Conservation (phyloP, 2,113 vertebrate genomes). For the Bucco capensis region DNA sequence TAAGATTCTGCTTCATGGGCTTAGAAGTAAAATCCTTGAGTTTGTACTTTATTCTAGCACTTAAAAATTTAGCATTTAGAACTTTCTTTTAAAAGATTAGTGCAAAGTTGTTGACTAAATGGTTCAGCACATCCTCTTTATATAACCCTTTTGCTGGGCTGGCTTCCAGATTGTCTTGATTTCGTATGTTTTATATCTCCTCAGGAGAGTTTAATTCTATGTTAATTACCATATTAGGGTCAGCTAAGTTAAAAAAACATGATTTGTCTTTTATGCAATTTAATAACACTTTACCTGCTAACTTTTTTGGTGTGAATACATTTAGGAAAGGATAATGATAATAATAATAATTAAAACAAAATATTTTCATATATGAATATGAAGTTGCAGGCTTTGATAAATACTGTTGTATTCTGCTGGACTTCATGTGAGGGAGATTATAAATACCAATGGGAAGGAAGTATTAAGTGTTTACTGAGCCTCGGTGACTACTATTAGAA, state of each 20-base stretch:
- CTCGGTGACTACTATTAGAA: not conserved
- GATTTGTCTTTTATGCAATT: slow-evolving; percentile 20
- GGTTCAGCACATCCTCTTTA: slow-evolving; percentile 51
- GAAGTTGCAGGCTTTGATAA: not conserved
- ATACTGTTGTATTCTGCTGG: not conserved
- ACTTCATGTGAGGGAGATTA: not conserved
- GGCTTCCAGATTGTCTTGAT: slow-evolving; percentile 44
- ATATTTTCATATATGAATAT: not conserved
- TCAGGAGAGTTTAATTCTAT: slow-evolving; percentile 36
- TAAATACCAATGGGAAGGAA: not conserved
- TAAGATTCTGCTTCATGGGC: not conserved
- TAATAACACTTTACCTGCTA: not conserved
- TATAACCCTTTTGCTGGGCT: slow-evolving; percentile 48
- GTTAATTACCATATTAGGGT: slow-evolving; percentile 62
- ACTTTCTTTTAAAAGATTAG: slow-evolving; percentile 19
- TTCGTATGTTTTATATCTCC: slow-evolving; percentile 47
- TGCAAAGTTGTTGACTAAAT: slow-evolving; percentile 30
- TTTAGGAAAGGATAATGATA: not conserved
- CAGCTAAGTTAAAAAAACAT: slow-evolving; percentile 13
- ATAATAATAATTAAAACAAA: not conserved
- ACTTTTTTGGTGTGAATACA: not conserved
- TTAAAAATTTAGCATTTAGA: slow-evolving; percentile 27
- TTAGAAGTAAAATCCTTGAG: not conserved
- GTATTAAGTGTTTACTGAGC: not conserved
- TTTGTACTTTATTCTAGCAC: not conserved